These are phyloP conservation scores for human (Homo sapiens) DNA, from an alignment of 2,113 vertebrate species.

Conservation along the genomic window GRCh38 chr13:32203001-32203500, in stretches of 20 bases:
- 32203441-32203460: too few relatives aligned
- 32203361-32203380: neutral
- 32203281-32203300: neutral
- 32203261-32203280: neutral
- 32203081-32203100: neutral
- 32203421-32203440: neutral
- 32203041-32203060: neutral
- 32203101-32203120: neutral
- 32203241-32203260: neutral
- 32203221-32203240: neutral
- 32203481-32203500: too few relatives aligned
- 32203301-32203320: neutral
- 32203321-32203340: neutral
- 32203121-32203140: neutral
- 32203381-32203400: accelerated
- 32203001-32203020: neutral
- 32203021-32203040: neutral
- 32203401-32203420: neutral
- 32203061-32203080: neutral
- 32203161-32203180: neutral
- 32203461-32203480: too few relatives aligned
- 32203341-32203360: neutral
- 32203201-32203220: neutral
- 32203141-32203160: neutral
- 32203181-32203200: neutral